Conservation (phyloP, 2,888 invertebrate genomes). For the Cyclophora albipunctata region DNA sequence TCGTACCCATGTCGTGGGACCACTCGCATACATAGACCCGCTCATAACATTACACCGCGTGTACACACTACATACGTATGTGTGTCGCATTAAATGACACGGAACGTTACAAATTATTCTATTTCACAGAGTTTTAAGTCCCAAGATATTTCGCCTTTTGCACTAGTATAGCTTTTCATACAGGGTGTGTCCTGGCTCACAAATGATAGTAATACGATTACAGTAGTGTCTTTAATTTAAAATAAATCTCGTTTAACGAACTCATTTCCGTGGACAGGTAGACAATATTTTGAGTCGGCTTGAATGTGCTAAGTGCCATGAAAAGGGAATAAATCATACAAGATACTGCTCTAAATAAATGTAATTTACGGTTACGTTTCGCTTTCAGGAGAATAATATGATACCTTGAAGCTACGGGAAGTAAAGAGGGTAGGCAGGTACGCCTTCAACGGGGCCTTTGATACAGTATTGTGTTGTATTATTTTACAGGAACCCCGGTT, state of each 20-base stretch:
- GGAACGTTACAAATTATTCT: conserved; percentile 20
- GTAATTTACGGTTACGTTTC: conserved; percentile 52
- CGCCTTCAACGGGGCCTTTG: neutral
- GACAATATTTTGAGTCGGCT: conserved; percentile 21
- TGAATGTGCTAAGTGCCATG: conserved; percentile 45
- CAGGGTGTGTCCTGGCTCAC: neutral
- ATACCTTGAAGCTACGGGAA: conserved; percentile 15
- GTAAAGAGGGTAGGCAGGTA: neutral
- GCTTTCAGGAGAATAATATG: conserved; percentile 42
- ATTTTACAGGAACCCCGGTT: neutral
- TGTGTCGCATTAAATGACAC: conserved; percentile 8
- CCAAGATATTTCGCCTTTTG: conserved; percentile 13
- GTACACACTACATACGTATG: too few relatives aligned
- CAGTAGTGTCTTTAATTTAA: too few relatives aligned
- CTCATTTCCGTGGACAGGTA: conserved; percentile 10
- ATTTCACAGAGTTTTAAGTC: conserved; percentile 19
- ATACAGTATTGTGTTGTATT: neutral
- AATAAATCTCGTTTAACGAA: neutral
- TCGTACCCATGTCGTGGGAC: conserved; percentile 4
- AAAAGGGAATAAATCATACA: conserved; percentile 52
- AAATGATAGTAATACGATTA: too few relatives aligned
- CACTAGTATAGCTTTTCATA: neutral
- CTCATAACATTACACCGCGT: too few relatives aligned
- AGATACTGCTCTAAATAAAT: conserved; percentile 54
- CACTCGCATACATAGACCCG: conserved; percentile 13